Evolutionary conservation across 2,113 vertebrate genomes (phyloP), one percentile per base, ranked within the genome.

Genomic region (Indicator indicator): DNA sequence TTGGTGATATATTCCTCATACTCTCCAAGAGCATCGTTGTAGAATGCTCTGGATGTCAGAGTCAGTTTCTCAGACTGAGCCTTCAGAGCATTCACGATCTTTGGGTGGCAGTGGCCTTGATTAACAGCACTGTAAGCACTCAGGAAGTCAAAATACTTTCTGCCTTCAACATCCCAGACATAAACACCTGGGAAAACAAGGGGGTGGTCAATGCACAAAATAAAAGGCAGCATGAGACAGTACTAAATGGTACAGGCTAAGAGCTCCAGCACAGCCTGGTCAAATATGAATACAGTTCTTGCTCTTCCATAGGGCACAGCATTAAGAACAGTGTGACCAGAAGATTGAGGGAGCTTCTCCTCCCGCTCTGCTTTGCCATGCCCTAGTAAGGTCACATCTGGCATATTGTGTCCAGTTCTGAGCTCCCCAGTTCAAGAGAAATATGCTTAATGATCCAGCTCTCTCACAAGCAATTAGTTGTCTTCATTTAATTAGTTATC

Each of bases 111-210:
- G 90, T 99, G 99, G 19, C 99, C 99, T 96, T 99, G 99, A 97
- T 99, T 99, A 19, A 99, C 99, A 8, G 99, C 99, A 40, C 99
- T 99, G 95, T 99, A 99, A 12, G 99, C 99, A 70, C 99, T 99
- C 90, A 99, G 97, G 85, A 99, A 99, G 94, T 99, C 99, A 55
- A 98, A 99, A 81, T 99, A 99, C 15, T 98, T 97, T 56, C 98
- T 98, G 9, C 99, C 99, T 87, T 99, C 99, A 11, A 99, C 98
- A 67, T 99, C 99, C 99, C 99, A 99, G 16, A 99, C 81, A 0
- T 99, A 98, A 92, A 99, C 36, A 27, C 99, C 99, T 99, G 72
- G 50, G 75, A 95, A 62, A 88, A 10, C 6, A 92, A 72, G 77
- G 5, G 16, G 21, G 18, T 30, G 38, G 46, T 84, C 60, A 93